Evolutionary conservation across 1,140 invertebrate genomes (phyloP), one percentile per base, ranked within the genome.

Genomic region (Harpegnathos saltator): DNA sequence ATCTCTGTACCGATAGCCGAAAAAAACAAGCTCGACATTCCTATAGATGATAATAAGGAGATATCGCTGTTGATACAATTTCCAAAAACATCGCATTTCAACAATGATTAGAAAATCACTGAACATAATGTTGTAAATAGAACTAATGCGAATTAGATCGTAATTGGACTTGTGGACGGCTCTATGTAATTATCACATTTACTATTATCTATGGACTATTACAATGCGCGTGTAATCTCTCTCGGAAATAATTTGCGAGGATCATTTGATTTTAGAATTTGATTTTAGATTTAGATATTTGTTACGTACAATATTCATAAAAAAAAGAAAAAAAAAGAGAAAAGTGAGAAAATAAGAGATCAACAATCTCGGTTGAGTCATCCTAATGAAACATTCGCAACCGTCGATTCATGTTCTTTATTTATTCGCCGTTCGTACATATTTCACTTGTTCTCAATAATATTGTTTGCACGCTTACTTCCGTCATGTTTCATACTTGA

Each of bases 381-480:
- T 66, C 15, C 24, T 3, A 78, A 78, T 26, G 58, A 59, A 72
- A 50, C 72, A 66, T 44, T 44, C 38, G 11, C 4, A 44, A 11
- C 78, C 63, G 50, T 83, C 87, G 87, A 82, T 84, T 92, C 90
- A 92, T 88, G 87, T 91, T 86, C 87, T 91, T 92, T 92, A 92
- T 91, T 92, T 92, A 89, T 91, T 89, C 87, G 89, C 89, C 88
- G 86, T 93, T 91, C 90, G 89, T 91, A 92, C 92, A 92, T 91
- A 69, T 82, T 85, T 87, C 85, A 75, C 71, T 85, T 85, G 81
- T 87, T 62, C 77, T 89, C 81, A 81, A 83, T 89, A 89, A 83
- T 89, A 89, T 62, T 87, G 71, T 87, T 75, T 83, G 33, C 61
- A 82, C 78, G 26, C 78, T 89, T 89, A 83, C 84, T 90, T 91